phyloP scores from a whole-genome alignment of 2,888 invertebrate species.

The Azorinus chamasolen region DNA sequence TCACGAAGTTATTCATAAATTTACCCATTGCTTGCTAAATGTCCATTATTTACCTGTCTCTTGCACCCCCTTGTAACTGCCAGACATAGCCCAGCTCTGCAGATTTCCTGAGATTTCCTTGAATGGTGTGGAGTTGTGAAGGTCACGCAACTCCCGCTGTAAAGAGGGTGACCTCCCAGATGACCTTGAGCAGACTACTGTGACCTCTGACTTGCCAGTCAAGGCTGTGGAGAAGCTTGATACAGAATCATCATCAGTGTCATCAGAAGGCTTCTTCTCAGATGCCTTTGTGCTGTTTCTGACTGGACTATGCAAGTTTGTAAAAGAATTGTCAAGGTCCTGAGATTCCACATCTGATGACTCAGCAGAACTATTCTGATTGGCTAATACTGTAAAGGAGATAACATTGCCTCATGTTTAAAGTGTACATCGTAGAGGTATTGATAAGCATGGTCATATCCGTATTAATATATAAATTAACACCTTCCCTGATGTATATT shows the following conservation, averaged over 20 bases:
- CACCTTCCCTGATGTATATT: too few species aligned
- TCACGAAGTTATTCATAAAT: too few species aligned
- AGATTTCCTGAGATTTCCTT: constrained; percentile 1
- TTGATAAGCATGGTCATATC: too few species aligned
- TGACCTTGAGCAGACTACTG: background rate
- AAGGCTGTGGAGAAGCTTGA: constrained; percentile 11
- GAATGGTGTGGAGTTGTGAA: constrained; percentile 7
- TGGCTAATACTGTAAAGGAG: too few species aligned
- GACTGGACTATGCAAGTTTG: too few species aligned
- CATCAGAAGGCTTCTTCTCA: background rate
- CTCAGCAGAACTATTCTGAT: background rate
- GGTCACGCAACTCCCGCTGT: constrained; percentile 1
- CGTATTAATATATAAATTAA: too few species aligned
- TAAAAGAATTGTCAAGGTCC: background rate
- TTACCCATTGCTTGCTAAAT: too few species aligned
- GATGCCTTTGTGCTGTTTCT: background rate
- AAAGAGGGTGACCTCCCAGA: background rate
- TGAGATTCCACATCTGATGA: background rate
- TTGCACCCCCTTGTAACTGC: too few species aligned
- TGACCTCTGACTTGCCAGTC: constrained; percentile 10
- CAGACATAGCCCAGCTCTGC: background rate
- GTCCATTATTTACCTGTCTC: too few species aligned
- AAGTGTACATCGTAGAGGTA: too few species aligned
- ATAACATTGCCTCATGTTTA: too few species aligned
- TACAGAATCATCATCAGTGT: constrained; percentile 2